Percentiles rank a stretch among this genome's conserved stretches.
Evolutionary conservation across 2,797 vertebrate genomes (phyloP).

Genomic region (Sternotherus odoratus): DNA sequence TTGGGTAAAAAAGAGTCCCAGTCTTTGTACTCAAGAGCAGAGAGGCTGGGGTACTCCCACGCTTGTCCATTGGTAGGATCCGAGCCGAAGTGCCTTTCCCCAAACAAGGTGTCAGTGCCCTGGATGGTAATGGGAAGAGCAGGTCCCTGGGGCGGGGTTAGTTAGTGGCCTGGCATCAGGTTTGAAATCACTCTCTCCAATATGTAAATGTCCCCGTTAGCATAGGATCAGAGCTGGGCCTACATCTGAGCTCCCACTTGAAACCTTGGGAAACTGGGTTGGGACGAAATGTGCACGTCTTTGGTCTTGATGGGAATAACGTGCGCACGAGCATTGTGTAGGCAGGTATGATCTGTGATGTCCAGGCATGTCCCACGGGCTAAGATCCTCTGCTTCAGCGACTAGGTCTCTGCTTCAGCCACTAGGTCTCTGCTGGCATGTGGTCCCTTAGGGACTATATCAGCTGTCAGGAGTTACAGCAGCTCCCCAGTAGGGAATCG

Average conservation of each 20-base stretch:
- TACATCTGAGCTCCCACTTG: neutral
- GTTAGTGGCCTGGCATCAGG: too few species aligned
- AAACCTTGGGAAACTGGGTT: neutral
- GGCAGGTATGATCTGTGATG: neutral
- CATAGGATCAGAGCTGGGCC: neutral
- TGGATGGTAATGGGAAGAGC: neutral
- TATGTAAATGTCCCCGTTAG: neutral
- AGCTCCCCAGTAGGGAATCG: too few species aligned
- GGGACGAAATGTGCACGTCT: neutral
- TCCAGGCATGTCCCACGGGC: neutral
- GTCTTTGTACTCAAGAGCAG: too few species aligned
- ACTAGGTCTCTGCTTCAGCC: neutral
- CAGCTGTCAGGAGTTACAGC: neutral
- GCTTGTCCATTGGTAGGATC: neutral
- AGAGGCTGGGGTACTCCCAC: too few species aligned
- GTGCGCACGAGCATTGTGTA: fast-evolving
- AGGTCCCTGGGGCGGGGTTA: neutral
- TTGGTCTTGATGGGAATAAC: neutral
- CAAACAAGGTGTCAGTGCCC: too few species aligned
- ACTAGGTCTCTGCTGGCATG: neutral
- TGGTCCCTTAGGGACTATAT: neutral
- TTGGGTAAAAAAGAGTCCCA: too few species aligned
- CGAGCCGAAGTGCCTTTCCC: neutral
- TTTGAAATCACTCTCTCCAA: neutral
- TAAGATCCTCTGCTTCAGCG: fast-evolving